Percentiles rank a stretch among this genome's conserved stretches.
phyloP scores from a whole-genome alignment of 2,113 vertebrate genomes.

The Odobenus rosmarus region DNA sequence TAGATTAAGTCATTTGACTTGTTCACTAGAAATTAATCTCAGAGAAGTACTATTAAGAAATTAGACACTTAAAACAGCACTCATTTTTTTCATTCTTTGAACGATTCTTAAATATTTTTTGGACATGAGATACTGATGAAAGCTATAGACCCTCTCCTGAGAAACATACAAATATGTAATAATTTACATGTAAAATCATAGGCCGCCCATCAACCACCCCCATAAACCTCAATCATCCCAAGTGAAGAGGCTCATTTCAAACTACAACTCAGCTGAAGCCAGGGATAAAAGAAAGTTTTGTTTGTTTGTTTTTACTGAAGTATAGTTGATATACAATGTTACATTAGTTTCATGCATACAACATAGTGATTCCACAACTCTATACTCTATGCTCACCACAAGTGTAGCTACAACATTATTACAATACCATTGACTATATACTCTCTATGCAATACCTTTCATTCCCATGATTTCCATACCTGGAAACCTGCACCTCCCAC shows the following conservation, averaged over 20 bases:
- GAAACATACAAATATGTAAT: neutral
- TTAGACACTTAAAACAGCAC: neutral
- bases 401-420: neutral
- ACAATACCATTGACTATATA: neutral
- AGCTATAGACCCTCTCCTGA: neutral
- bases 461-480: neutral
- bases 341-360: neutral
- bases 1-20: neutral
- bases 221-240: neutral
- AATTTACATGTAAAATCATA: neutral
- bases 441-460: neutral
- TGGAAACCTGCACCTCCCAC: neutral
- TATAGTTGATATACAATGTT: neutral
- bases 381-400: neutral
- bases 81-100: neutral
- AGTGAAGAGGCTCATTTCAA: constrained; percentile 20
- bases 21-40: constrained; percentile 42
- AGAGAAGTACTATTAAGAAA: constrained; percentile 6
- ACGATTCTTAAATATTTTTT: constrained; percentile 1
- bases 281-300: neutral
- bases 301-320: neutral
- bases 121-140: neutral
- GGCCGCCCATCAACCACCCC: neutral
- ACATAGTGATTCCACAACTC: neutral
- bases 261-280: constrained; percentile 9